Evolutionary conservation across 2,797 vertebrate species (phyloP).

Genomic region (Aulostomus chinensis): DNA sequence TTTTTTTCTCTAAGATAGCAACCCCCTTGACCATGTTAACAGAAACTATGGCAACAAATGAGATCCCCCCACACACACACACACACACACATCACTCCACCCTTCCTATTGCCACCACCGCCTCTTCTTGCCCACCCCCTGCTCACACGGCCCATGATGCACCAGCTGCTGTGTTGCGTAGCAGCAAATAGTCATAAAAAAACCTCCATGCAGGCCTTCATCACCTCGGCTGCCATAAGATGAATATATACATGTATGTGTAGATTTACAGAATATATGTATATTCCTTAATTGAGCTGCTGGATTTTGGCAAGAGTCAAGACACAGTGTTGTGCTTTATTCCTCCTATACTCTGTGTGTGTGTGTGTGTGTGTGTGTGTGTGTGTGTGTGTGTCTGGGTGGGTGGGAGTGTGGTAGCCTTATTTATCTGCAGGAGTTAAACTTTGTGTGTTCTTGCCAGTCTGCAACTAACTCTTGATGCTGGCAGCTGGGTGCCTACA

Average conservation of each 20-base stretch:
- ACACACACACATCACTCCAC: constrained; percentile 22
- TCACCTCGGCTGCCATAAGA: constrained; percentile 61
- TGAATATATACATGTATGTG: constrained; percentile 23
- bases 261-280: too few species aligned
- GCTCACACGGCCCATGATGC: constrained; percentile 61
- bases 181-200: constrained; percentile 81
- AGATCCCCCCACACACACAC: constrained; percentile 21
- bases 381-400: constrained; percentile 8
- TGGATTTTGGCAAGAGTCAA: too few species aligned
- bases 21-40: constrained; percentile 46
- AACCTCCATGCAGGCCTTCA: constrained; percentile 67
- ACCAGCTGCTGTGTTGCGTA: constrained; percentile 81
- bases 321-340: constrained; percentile 43
- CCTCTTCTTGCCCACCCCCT: constrained; percentile 50
- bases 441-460: constrained; percentile 30
- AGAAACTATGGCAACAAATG: constrained; percentile 77
- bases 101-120: constrained; percentile 35
- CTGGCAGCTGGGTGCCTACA: constrained; percentile 62
- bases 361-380: background rate
- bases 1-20: too few species aligned
- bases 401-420: constrained; percentile 3
- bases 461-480: constrained; percentile 31
- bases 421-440: constrained; percentile 53
- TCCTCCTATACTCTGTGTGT: too few species aligned
- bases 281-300: constrained; percentile 40